Percentiles rank a stretch among this genome's conserved stretches.
Conservation (phyloP, 1,140 invertebrate species). For the Pissodes strobi region DNA sequence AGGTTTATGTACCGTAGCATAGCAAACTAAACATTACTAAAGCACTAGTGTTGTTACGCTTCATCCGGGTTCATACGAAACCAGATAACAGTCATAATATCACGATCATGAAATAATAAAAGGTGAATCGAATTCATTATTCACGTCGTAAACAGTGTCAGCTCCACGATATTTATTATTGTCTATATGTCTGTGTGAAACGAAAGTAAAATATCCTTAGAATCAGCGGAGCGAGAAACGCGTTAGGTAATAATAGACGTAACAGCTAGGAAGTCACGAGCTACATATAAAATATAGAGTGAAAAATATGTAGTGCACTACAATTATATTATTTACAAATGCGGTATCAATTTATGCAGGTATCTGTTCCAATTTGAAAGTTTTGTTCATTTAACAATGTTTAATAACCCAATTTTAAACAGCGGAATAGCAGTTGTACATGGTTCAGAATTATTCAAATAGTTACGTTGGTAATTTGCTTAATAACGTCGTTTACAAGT, state of each 20-base stretch:
- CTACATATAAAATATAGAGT: slow-evolving; percentile 19
- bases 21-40: too few species aligned
- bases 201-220: slow-evolving; percentile 25
- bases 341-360: slow-evolving; percentile 1
- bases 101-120: slow-evolving; percentile 1
- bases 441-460: too few species aligned
- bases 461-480: too few species aligned
- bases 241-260: slow-evolving; percentile 25
- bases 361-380: slow-evolving; percentile 11
- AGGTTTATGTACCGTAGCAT: too few species aligned
- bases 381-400: slow-evolving; percentile 1
- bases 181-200: slow-evolving; percentile 15
- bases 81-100: too few species aligned
- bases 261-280: slow-evolving; percentile 26
- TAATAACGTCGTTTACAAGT: too few species aligned
- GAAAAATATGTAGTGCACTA: slow-evolving; percentile 5
- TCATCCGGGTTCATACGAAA: too few species aligned
- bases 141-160: too few species aligned
- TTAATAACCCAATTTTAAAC: too few species aligned
- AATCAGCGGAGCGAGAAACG: slow-evolving; percentile 17
- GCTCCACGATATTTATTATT: too few species aligned
- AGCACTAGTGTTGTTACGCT: too few species aligned
- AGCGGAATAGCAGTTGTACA: too few species aligned
- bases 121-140: slow-evolving; percentile 8
- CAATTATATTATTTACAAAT: slow-evolving; percentile 10